Evolutionary conservation across 2,113 vertebrate species (phyloP), one percentile per base, ranked within the genome.

Genomic region (Phaetusa simplex): DNA sequence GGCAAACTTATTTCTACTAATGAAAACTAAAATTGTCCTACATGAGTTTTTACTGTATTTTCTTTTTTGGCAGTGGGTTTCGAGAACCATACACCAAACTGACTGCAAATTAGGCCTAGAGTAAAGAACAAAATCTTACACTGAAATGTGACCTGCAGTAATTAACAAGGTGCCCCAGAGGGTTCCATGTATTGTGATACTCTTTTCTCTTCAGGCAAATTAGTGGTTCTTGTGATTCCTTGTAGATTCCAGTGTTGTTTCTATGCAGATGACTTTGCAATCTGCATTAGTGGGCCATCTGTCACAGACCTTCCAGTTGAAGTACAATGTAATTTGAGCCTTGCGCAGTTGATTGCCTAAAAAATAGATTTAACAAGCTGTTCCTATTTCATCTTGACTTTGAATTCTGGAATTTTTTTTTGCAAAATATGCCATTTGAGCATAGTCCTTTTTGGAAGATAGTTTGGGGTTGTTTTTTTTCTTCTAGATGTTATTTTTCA

Each of bases 91-190:
- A 42, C 6, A 34, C 43, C 24, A 71, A 92, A 81, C 64, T 77
- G 65, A 79, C 36, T 88, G 47, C 83, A 91, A 94, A 92, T 94
- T 94, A 83, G 23, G 65, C 90, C 76, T 77, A 65, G 40, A 74
- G 80, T 76, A 81, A 92, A 82, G 90, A 97, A 91, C n/a, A 87
- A 72, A 91, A 69, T 82, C 86, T 72, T 85, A 82, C 70, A 83
- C 49, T 69, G 90, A 80, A 81, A 90, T 86, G 43, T 87, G 92
- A 95, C 69, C 67, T 78, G 62, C 61, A 92, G 71, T 91, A 96
- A 94, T 95, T 95, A 88, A 95, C 61, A 88, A 90, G 30, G 50
- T 88, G 58, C 58, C 95, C 55, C 64, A 90, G 58, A 93, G 92
- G 73, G 32, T 52, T 88, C 26, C 19, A 3, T 74, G 47, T 85